Percentiles rank a stretch among this genome's conserved stretches.
Evolutionary conservation across 2,113 vertebrate species (phyloP).

Genomic region (Saguinus imperator): DNA sequence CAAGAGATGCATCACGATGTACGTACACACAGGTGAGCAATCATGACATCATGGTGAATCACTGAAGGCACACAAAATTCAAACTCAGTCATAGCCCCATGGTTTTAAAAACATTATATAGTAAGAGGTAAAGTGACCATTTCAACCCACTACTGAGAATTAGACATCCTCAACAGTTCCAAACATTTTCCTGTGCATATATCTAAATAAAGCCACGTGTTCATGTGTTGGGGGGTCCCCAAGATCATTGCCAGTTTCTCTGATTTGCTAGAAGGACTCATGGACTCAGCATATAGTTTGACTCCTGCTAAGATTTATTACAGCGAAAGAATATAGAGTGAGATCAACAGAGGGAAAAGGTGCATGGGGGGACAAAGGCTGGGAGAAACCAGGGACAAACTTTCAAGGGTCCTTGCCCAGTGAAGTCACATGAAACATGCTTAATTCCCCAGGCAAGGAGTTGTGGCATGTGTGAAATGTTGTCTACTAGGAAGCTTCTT

Average conservation of each 20-base stretch:
- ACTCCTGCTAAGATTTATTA: background rate
- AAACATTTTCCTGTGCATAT: background rate
- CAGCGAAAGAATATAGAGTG: background rate
- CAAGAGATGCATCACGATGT: background rate
- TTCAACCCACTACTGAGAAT: background rate
- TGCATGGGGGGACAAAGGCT: background rate
- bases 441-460: background rate
- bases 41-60: background rate
- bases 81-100: background rate
- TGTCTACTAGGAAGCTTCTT: background rate
- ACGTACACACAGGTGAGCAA: background rate
- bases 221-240: background rate
- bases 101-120: background rate
- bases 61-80: background rate
- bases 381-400: background rate
- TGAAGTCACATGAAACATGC: accelerated
- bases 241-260: background rate
- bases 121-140: background rate
- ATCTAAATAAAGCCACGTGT: background rate
- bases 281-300: background rate
- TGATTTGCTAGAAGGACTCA: background rate
- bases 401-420: background rate
- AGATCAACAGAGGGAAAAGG: background rate
- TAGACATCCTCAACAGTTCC: background rate
- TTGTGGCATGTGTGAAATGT: background rate